Evolutionary conservation across 2,113 vertebrate genomes (phyloP).

Genomic region (Nannospalax galili): DNA sequence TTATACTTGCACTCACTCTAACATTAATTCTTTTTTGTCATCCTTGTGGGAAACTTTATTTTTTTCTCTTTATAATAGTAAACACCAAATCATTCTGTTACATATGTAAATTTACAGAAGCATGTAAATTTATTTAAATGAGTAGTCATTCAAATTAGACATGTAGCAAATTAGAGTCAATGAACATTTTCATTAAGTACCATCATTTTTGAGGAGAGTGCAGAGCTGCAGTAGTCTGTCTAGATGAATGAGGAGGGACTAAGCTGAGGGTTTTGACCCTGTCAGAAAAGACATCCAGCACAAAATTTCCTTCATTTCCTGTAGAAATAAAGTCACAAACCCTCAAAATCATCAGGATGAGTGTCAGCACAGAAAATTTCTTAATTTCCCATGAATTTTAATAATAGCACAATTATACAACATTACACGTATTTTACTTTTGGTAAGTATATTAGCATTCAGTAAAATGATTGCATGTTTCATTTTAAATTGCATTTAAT

Average conservation of each 20-base stretch:
- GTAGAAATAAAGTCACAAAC: neutral
- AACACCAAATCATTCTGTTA: neutral
- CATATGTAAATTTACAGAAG: neutral
- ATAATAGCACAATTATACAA: constrained; percentile 10
- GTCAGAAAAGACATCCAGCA: neutral
- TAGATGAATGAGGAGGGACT: neutral
- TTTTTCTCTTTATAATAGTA: constrained; percentile 38
- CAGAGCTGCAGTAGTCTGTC: neutral
- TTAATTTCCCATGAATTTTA: neutral
- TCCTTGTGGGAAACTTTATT: neutral
- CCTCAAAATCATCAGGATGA: constrained; percentile 53
- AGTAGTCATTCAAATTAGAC: neutral
- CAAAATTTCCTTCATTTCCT: constrained; percentile 66
- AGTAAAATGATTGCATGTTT: constrained; percentile 29
- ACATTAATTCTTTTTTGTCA: neutral
- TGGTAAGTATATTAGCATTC: neutral
- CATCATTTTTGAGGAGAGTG: neutral
- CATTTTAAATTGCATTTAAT: constrained; percentile 50
- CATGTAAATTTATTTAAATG: neutral
- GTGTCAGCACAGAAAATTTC: neutral
- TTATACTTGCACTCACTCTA: neutral
- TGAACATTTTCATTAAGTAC: neutral
- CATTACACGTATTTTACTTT: neutral
- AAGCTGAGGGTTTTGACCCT: neutral
- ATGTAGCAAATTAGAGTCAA: neutral